Conservation (phyloP, 2,888 invertebrate genomes). For the Eupithecia vulgata region DNA sequence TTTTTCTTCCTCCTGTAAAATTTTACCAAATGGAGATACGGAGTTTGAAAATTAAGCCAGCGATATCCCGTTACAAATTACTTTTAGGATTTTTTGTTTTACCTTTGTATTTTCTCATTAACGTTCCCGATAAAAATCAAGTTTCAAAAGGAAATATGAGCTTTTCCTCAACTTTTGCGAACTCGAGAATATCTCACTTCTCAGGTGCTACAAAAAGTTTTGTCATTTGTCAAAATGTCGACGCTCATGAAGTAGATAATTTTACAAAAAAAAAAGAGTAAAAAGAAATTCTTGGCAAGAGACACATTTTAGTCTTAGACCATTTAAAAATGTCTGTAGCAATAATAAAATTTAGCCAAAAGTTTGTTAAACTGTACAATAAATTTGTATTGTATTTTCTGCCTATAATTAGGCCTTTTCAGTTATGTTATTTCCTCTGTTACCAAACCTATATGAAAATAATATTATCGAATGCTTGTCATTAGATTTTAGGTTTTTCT, state of each 20-base stretch:
- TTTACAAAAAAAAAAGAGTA: slow-evolving; percentile 48
- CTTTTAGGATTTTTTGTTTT: neutral
- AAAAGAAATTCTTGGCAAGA: slow-evolving; percentile 62
- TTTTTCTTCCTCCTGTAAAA: no score
- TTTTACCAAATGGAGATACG: no score
- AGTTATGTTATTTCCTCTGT: neutral
- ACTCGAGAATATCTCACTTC: slow-evolving; percentile 8
- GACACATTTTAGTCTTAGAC: slow-evolving; percentile 14
- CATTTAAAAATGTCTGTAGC: neutral
- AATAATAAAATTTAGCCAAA: neutral
- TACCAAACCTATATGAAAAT: no score
- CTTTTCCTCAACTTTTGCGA: slow-evolving; percentile 5
- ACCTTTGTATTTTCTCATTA: neutral
- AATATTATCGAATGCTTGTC: neutral
- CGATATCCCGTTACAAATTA: no score
- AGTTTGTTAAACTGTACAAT: neutral
- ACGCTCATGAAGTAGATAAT: slow-evolving; percentile 55
- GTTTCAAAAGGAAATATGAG: slow-evolving; percentile 7
- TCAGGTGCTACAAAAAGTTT: slow-evolving; percentile 37
- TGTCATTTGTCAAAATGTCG: slow-evolving; percentile 62
- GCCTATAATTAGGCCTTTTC: neutral
- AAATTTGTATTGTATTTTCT: neutral
- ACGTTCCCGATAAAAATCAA: neutral
- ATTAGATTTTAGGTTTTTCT: neutral
- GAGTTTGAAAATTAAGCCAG: no score